Evolutionary conservation across 2,113 vertebrate species (phyloP), one percentile per base, ranked within the genome.

Genomic region (Rhinogobius similis): DNA sequence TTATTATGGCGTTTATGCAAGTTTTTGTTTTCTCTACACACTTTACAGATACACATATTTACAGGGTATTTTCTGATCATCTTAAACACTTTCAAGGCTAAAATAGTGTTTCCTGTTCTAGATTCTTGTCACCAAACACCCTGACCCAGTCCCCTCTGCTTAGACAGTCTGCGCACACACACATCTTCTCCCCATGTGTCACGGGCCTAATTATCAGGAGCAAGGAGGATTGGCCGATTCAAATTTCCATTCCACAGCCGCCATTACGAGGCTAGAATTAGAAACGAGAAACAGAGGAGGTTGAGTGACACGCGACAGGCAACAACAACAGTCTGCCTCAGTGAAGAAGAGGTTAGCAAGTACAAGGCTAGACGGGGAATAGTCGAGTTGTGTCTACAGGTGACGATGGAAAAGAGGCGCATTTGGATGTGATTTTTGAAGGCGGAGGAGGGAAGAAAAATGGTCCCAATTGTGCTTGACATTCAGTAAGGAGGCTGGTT

Each of bases 81-180:
- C 32, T 67, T 39, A 24, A 10, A 41, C 24, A 38, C 16, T 41
- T 69, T 82, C 72, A 86, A 89, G 83, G 86, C 73, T 81, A 79
- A 85, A 82, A 72, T 58, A 71, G 56, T 1, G 70, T 78, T 72
- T 67, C 65, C 68, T 76, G 79, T 78, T 82, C 86, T 68, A 86
- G 86, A 85, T 91, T 79, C 81, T 83, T 81, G 89, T 92, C 86
- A 91, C 84, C 83, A 62, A 91, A 92, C 90, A 92, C 90, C 82
- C 61, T 67, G 78, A 88, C 84, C 75, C 77, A 73, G 73, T 83
- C 84, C 77, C 76, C 86, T 82, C 69, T 68, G 53, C 77, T 72
- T 52, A 68, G 72, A 71, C 67, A 6, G 81, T 29, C 71, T 71
- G 23, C 32, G 32, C 67, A 59, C 58, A 72, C 52, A 53, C 69